Evolutionary conservation across 2,113 vertebrate species (phyloP), one percentile per base, ranked within the genome.

Genomic region (Petroica traversi): DNA sequence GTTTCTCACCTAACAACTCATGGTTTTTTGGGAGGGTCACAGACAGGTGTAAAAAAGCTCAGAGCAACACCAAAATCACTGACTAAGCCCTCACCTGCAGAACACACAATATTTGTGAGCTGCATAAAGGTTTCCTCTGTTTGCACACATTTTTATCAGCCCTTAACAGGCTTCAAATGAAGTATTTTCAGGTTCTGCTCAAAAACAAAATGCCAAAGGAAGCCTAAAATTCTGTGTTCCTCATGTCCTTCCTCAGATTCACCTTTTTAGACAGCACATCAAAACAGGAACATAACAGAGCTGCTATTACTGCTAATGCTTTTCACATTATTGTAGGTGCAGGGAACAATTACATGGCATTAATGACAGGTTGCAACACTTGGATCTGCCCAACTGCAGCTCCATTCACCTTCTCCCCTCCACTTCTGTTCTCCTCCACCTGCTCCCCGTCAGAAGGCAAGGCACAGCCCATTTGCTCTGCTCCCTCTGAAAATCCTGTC

Each of bases 271-370:
- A 68, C n/a, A 66, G 83, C 80, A 59, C 80, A 74, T 86, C 85
- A 81, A 69, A 94, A 89, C 36, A 95, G 54, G 51, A 89, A 74
- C 59, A 48, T 61, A 84, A 81, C 9, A 7, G 82, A 78, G 80
- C 86, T 52, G 92, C 80, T 95, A 59, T 92, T 95, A 93, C 75
- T 92, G 63, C 83, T 92, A 86, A 93, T 85, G 91, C 43, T 45
- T 92, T 78, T 52, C 89, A 71, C 79, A 89, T 59, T 72, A 91
- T 86, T 55, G 0, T 6, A 89, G 57, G 94, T 48, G 89, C 83
- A 86, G 68, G 63, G 72, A 93, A 91, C 91, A 93, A 95, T 96
- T 96, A 89, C 34, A 59, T 2, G 11, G 73, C 94, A 89, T 36
- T 69, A 89, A 81, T 49, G 89, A 91, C 18, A 33, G 5, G 45